Evolutionary conservation across 2,797 vertebrate genomes (phyloP).

Genomic region (Crenichthys baileyi): DNA sequence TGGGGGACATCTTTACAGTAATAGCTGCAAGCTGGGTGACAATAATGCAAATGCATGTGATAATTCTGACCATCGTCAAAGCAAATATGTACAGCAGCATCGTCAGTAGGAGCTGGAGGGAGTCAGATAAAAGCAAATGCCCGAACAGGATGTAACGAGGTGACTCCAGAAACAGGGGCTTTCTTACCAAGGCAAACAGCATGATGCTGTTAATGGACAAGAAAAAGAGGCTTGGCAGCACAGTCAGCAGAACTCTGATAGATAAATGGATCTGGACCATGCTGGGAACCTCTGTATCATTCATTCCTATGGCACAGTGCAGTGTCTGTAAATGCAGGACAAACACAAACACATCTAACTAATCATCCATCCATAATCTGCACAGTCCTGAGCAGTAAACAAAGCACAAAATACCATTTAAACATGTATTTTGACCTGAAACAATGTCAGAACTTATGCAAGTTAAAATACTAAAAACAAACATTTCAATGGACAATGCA

Average conservation of each 20-base stretch:
- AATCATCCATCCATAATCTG: not conserved
- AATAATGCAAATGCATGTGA: slow-evolving; percentile 41
- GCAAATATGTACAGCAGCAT: slow-evolving; percentile 58
- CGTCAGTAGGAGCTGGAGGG: slow-evolving; percentile 52
- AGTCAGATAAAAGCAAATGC: slow-evolving; percentile 73
- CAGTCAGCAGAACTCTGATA: slow-evolving; percentile 38
- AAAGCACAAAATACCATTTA: not conserved
- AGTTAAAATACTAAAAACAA: not conserved
- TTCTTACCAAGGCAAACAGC: slow-evolving; percentile 63
- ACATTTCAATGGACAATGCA: not conserved
- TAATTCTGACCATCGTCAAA: slow-evolving; percentile 36
- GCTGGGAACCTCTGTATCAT: slow-evolving; percentile 5
- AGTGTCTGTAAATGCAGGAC: slow-evolving; percentile 30
- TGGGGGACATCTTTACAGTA: slow-evolving; percentile 44
- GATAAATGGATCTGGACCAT: not conserved
- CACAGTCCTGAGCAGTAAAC: not conserved
- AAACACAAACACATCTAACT: slow-evolving; percentile 17
- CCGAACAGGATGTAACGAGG: slow-evolving; percentile 73
- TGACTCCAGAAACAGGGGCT: slow-evolving; percentile 56
- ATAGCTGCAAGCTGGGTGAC: slow-evolving; percentile 18
- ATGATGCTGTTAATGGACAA: slow-evolving; percentile 71
- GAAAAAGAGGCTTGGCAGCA: slow-evolving; percentile 57
- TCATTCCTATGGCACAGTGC: slow-evolving; percentile 39
- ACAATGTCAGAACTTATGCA: not conserved
- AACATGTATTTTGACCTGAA: not conserved